Conservation (phyloP, 2,888 invertebrate species). For the Oscheius sp. region DNA sequence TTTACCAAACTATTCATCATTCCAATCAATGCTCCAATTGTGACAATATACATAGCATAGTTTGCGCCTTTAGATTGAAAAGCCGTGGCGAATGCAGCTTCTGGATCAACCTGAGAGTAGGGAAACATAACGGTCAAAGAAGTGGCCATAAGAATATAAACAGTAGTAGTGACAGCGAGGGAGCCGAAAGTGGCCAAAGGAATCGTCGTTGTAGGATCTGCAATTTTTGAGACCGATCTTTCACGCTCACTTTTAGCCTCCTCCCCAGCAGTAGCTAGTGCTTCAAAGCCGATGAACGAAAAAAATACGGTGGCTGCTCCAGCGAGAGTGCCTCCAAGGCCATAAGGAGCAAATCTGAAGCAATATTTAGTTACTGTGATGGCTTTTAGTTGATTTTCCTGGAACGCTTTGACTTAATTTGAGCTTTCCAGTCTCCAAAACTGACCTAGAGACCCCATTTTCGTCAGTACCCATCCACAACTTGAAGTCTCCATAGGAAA, state of each 20-base stretch:
- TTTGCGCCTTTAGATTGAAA: constrained; percentile 40
- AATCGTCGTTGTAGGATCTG: constrained; percentile 51
- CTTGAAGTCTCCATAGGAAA: constrained; percentile 82
- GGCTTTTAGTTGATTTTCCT: no score
- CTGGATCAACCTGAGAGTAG: constrained; percentile 43
- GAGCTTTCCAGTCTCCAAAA: no score
- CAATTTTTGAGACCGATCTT: no score
- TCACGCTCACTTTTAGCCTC: constrained; percentile 63
- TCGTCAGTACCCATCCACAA: constrained; percentile 78
- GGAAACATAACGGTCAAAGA: constrained; percentile 53
- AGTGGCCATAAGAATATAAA: constrained; percentile 50
- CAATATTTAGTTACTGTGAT: no score
- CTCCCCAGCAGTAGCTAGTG: constrained; percentile 71
- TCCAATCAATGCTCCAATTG: constrained; percentile 43
- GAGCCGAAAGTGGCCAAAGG: constrained; percentile 54
- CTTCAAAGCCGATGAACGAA: constrained; percentile 72
- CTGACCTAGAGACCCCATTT: constrained; percentile 37
- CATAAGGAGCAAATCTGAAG: constrained; percentile 67
- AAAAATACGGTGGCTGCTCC: constrained; percentile 72
- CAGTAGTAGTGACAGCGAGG: constrained; percentile 39
- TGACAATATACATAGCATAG: constrained; percentile 34
- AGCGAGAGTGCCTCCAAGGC: constrained; percentile 70
- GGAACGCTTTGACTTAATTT: no score
- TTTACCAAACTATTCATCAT: constrained; percentile 42
- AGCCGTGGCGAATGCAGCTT: constrained; percentile 44